A percentile compares a stretch with the other conserved stretches of the same genome.
phyloP scores from a whole-genome alignment of 1,140 invertebrate species.

The Oscheius sp. region DNA sequence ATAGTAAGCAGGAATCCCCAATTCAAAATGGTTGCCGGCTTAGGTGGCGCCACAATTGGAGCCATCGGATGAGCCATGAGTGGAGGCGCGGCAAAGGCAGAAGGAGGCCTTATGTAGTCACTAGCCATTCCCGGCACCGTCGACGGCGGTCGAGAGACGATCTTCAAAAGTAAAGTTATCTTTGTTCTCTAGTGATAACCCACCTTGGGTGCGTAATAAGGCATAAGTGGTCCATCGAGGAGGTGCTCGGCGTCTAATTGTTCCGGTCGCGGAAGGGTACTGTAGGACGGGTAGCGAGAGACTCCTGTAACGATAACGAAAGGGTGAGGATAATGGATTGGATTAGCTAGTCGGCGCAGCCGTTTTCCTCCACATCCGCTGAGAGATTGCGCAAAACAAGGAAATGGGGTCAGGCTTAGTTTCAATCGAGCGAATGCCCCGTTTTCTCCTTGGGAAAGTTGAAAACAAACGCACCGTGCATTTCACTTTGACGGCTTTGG shows the following conservation, averaged over 20 bases:
- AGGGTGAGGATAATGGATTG: too few species aligned
- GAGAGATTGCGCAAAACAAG: not conserved
- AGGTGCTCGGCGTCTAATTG: not conserved
- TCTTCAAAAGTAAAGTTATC: not conserved
- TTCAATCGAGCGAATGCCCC: not conserved
- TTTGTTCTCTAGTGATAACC: not conserved
- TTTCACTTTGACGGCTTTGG: not conserved
- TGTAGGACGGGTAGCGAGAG: not conserved
- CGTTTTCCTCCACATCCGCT: too few species aligned
- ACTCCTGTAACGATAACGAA: not conserved
- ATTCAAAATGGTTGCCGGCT: not conserved
- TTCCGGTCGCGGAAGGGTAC: conserved; percentile 2
- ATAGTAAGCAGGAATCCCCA: not conserved
- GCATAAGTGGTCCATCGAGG: not conserved
- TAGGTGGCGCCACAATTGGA: not conserved
- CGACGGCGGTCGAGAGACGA: not conserved
- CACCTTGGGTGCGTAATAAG: not conserved
- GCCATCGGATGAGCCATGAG: not conserved
- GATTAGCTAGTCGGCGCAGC: too few species aligned
- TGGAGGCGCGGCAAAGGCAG: not conserved
- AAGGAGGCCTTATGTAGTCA: not conserved
- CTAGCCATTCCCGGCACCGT: not conserved
- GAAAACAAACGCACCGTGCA: not conserved
- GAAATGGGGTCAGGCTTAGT: not conserved
- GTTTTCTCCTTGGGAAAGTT: too few species aligned